Percentiles rank a stretch among this genome's conserved stretches.
These are phyloP conservation scores for Sanderia malayensis DNA, from an alignment of 30 jellyfish, hydroid and myxozoan species.

Conservation along the genomic window DNA sequence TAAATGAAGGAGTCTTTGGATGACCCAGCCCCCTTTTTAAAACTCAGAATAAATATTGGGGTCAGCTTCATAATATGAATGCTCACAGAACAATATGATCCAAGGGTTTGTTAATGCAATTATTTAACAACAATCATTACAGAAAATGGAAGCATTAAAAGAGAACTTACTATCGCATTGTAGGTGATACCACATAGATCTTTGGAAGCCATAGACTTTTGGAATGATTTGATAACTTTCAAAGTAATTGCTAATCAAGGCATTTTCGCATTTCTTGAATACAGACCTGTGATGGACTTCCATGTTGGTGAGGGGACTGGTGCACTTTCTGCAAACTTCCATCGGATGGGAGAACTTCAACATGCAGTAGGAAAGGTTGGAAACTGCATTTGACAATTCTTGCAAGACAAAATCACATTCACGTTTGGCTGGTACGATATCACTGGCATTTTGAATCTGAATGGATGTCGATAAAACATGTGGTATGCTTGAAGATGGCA, in stretches of 20 bases:
- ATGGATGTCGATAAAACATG: background rate
- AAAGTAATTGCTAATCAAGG: constrained; percentile 52
- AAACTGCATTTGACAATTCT: constrained; percentile 70
- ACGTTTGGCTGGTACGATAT: constrained; percentile 34
- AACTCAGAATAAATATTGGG: too few species aligned
- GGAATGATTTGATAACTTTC: constrained; percentile 79
- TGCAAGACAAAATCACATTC: constrained; percentile 58
- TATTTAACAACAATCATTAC: too few species aligned
- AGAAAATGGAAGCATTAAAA: too few species aligned
- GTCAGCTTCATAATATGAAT: too few species aligned
- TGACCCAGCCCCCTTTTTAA: too few species aligned
- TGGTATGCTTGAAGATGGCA: background rate
- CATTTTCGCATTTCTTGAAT: constrained; percentile 47
- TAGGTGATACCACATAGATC: constrained; percentile 63
- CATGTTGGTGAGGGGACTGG: constrained; percentile 35
- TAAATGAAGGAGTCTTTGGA: too few species aligned
- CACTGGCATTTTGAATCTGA: constrained; percentile 35
- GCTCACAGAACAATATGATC: too few species aligned
- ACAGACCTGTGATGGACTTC: constrained; percentile 38
- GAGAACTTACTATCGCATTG: constrained; percentile 96
- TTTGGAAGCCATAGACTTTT: constrained; percentile 46
- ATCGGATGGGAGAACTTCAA: constrained; percentile 53
- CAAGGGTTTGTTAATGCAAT: too few species aligned
- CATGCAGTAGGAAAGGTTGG: constrained; percentile 61
- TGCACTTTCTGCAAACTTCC: constrained; percentile 73